Base-by-base conservation (phyloP, 37 sponge, comb jelly and placozoan species). In the Sycon ciliatum region DNA sequence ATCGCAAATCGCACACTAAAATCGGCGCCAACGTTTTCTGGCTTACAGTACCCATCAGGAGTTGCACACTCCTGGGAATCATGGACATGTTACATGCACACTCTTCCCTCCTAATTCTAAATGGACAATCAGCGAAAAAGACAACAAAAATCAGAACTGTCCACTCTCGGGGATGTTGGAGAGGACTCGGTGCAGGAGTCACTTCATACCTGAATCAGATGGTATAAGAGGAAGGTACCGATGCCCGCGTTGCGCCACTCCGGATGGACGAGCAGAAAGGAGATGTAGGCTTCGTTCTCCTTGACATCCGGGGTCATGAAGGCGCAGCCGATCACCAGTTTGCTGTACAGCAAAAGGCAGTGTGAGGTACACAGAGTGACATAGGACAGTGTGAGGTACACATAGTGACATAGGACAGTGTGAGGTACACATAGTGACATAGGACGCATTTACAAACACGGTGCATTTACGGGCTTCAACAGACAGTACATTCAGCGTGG, bases 261-360 rank as follows among this genome's bases (percentile, higher is more conserved):
- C 5, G 91, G 91, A 57, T 90, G 91, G 5, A 90, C 91, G 28
- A 83, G 9, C 18, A 90, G 77, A 64, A 90, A 90, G 26, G 91
- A 79, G n/a, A 90, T 80, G 49, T 90, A 90, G 18, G 87, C 87
- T 57, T 90, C 91, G 42, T 76, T 76, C 32, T 81, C 68, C 32
- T 78, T 80, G 13, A 83, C 87, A 63, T 90, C 87, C 1, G 91
- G 91, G 1, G 87, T 86, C 79, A 90, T 83, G 46, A 83, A 86
- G n/a, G 67, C 87, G 65, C 84, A 90, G n/a, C 87, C 91, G 16
- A 90, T 52, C 23, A 86, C 73, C 42, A 90, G 78, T 65, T 80
- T 83, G 3, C 83, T 82, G 55, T 69, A 90, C 57, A 78, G 55
- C 0, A 18, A 61, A 61, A 18, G n/a, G 13, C 9, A 61, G 20